These are phyloP conservation scores for Recurvirostra avosetta DNA, from an alignment of 2,113 vertebrate species.

Conservation along the genomic window DNA sequence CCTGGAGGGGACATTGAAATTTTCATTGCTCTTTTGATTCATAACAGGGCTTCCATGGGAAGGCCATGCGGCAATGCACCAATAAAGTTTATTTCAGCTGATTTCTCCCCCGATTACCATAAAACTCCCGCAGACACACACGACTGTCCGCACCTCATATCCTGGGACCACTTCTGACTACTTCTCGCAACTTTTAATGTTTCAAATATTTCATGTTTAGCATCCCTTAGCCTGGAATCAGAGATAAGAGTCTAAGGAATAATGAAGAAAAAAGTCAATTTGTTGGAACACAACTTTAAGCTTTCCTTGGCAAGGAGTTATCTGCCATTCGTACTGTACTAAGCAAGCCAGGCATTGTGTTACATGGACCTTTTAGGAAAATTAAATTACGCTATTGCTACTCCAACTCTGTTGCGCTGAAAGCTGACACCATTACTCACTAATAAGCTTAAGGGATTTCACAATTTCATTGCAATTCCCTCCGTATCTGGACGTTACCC, in stretches of 20 bases:
- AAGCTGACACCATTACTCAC: not conserved
- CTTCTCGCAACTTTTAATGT: not conserved
- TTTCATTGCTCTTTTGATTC: conserved; percentile 28
- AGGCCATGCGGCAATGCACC: not conserved
- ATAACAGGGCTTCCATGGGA: not conserved
- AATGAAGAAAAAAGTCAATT: not conserved
- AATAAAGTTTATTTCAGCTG: not conserved
- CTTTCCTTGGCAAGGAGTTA: conserved; percentile 12
- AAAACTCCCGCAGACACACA: not conserved
- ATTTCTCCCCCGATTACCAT: not conserved
- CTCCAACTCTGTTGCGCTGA: not conserved
- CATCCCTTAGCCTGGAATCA: not conserved
- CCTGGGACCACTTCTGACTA: not conserved
- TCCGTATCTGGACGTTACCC: not conserved
- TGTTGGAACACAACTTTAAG: not conserved
- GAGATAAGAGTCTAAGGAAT: not conserved
- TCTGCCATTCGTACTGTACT: not conserved
- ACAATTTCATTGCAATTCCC: not conserved
- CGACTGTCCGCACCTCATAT: not conserved
- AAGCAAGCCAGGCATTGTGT: not conserved
- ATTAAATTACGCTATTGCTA: not conserved
- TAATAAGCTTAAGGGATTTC: conserved; percentile 47
- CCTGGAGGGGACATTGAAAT: not conserved
- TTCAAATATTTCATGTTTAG: not conserved
- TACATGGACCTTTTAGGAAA: not conserved